Evolutionary conservation across 2,113 vertebrate species (phyloP).

Genomic region (Carlito syrichta): DNA sequence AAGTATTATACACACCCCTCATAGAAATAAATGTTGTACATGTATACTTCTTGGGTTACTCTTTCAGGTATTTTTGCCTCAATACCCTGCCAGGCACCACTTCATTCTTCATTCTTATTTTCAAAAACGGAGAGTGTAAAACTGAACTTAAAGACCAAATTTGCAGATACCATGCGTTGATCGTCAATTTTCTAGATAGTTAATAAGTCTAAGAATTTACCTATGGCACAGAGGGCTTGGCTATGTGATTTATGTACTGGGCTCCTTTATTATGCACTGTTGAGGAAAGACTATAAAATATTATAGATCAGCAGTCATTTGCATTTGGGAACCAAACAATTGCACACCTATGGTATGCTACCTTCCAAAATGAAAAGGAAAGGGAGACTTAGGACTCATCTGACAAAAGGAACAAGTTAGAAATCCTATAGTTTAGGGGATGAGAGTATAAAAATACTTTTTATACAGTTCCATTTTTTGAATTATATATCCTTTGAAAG

Average conservation of each 20-base stretch:
- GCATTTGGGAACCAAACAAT: slow-evolving; percentile 42
- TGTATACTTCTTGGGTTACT: background rate
- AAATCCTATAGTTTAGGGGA: background rate
- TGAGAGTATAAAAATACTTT: background rate
- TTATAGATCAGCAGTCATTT: slow-evolving; percentile 15
- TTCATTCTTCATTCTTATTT: background rate
- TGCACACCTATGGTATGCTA: background rate
- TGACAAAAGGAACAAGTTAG: background rate
- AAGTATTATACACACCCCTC: background rate
- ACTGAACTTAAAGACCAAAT: slow-evolving; percentile 1
- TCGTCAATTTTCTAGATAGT: background rate
- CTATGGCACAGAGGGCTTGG: background rate
- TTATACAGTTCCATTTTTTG: slow-evolving; percentile 22
- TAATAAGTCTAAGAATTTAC: background rate
- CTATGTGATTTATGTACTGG: background rate
- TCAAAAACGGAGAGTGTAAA: background rate
- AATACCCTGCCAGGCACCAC: background rate
- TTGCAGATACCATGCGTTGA: background rate
- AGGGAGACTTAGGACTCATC: background rate
- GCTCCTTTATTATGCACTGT: background rate
- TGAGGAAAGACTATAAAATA: slow-evolving; percentile 53
- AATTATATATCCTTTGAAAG: slow-evolving; percentile 44
- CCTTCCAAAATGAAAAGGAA: background rate
- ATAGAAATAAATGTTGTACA: slow-evolving; percentile 3
- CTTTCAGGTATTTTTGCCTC: background rate